Evolutionary conservation across 2,113 vertebrate species (phyloP), one percentile per base, ranked within the genome.

Genomic region (Excalfactoria chinensis): DNA sequence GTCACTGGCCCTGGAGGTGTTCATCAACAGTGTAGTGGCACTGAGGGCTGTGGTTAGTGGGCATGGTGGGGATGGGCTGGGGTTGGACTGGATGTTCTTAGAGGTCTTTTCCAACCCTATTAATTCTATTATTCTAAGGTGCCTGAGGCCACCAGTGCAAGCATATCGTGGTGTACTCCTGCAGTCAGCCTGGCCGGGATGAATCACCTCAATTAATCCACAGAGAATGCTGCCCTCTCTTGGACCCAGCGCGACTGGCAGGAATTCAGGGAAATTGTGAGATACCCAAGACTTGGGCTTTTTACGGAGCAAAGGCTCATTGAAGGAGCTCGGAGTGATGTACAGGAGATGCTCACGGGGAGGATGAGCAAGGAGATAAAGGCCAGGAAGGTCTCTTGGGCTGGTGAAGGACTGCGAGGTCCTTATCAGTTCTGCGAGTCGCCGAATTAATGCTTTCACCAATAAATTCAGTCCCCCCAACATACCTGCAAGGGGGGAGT

Each of bases 181-280:
- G 25, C 20, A 67, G 35, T 28, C 82, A n/a, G 35, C 49, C 20
- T 37, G 6, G 49, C 71, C 3, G 5, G 30, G 20, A 9, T 2
- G 40, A 37, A 32, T 44, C 41, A 8, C n/a, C 19, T 41, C 32
- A 19, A 63, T 2, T 4, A 67, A 73, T 59, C 46, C 72, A 11
- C 21, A 83, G 95, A 70, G 46, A 20, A 70, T 93, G 90, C 89
- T 96, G 95, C 95, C 95, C 95, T 94, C 95, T 94, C 55, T 67
- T 80, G 95, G 93, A 11, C 64, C 28, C 51, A 37, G 68, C 2
- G 6, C 4, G 64, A 53, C 49, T 9, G 7, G 55, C 89, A 83
- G 49, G 63, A 75, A 55, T 34, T 28, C 37, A 20, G 56, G 25
- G 55, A 70, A 76, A 67, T 7, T 2, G 3, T 20, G 16, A 16